These are phyloP conservation scores for Meleagris gallopavo DNA, from an alignment of 2,113 vertebrate species.

Conservation along the genomic window DNA sequence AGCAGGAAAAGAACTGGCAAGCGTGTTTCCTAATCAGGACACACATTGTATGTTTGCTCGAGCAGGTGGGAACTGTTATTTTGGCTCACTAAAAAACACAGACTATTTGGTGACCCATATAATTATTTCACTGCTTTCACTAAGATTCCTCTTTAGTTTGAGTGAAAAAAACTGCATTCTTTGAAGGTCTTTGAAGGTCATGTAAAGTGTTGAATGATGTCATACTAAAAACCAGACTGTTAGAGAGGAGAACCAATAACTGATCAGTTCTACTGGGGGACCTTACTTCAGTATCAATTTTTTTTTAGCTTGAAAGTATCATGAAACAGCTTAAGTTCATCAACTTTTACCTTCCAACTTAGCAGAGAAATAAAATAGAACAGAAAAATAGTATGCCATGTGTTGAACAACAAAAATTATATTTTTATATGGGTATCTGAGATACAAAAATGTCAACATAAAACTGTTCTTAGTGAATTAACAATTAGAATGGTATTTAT, in stretches of 20 bases:
- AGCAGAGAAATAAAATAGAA: background rate
- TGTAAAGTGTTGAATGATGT: background rate
- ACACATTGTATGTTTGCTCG: background rate
- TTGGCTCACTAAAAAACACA: background rate
- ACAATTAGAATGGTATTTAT: background rate
- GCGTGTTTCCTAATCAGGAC: background rate
- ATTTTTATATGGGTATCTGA: background rate
- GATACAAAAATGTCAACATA: background rate
- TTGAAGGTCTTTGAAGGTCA: background rate
- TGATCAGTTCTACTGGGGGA: background rate
- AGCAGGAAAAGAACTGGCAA: background rate
- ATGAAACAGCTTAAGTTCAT: background rate
- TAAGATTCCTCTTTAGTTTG: background rate
- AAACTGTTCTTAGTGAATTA: background rate
- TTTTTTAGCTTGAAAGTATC: background rate
- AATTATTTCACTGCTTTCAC: background rate
- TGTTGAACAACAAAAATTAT: background rate
- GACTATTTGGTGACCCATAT: background rate
- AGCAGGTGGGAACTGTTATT: background rate
- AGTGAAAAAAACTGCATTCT: constrained; percentile 3
- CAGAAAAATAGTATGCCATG: background rate
- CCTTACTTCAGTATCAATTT: background rate
- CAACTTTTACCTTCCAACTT: background rate
- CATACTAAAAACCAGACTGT: background rate
- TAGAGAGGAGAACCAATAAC: background rate